phyloP scores from a whole-genome alignment of 2,113 vertebrate species.

The Jacana jacana region DNA sequence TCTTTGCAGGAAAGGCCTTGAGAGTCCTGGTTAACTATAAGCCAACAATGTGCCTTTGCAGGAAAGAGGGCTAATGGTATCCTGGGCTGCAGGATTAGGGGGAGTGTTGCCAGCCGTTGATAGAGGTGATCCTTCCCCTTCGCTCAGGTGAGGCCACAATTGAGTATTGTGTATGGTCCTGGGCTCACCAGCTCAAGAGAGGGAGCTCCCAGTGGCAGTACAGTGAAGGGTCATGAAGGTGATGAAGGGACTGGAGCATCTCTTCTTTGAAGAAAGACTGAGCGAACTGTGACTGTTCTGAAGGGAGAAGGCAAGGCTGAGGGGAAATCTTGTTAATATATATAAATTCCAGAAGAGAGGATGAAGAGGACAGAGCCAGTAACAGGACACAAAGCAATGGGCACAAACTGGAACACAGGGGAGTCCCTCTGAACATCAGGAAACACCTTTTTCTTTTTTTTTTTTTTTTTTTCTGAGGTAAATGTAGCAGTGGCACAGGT shows the following conservation, averaged over 20 bases:
- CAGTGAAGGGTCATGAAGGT: background rate
- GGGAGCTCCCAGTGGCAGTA: background rate
- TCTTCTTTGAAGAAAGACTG: background rate
- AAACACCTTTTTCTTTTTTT: background rate
- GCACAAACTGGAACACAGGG: background rate
- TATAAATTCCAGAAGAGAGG: background rate
- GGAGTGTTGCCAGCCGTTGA: background rate
- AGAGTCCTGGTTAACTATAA: background rate
- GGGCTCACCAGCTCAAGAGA: background rate
- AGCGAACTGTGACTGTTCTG: background rate
- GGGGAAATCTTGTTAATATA: background rate
- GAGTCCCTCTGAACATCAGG: background rate
- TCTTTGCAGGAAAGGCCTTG: background rate
- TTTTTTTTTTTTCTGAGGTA: background rate
- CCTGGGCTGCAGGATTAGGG: background rate
- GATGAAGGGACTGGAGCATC: background rate
- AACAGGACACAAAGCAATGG: background rate
- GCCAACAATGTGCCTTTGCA: background rate
- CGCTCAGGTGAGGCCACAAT: background rate
- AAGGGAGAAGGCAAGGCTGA: background rate
- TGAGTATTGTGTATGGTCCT: background rate
- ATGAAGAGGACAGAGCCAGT: background rate
- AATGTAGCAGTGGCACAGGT: background rate
- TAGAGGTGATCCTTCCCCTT: background rate
- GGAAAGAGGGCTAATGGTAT: background rate